Evolutionary conservation across 2,888 invertebrate genomes (phyloP), one percentile per base, ranked within the genome.

Genomic region (Anaspis maculata): DNA sequence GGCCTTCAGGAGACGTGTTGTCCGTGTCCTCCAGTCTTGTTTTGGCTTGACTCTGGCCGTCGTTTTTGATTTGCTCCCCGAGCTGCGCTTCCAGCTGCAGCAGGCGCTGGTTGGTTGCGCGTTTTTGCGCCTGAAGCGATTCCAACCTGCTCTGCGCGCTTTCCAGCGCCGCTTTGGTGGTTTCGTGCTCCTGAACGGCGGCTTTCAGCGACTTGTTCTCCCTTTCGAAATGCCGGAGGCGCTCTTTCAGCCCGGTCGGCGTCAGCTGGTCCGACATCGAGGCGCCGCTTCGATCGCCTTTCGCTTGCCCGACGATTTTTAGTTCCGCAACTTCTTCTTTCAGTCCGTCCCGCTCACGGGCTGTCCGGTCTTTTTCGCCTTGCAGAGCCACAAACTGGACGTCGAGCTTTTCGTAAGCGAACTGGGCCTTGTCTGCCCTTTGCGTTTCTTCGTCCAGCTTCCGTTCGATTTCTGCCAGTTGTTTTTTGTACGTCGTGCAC

Each of bases 401-500:
- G 49, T 82, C 79, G 31, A 84, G 60, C 57, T 88, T 84, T 61
- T 87, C 89, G 42, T 77, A 77, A 57, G 91, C 91, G 60, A 91
- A 91, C 56, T 88, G 86, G 5, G 85, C 69, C 61, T 87, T 89
- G 56, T 94, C 91, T 27, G 84, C 85, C 57, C 86, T 83, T 51
- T 88, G 88, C 44, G 83, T 85, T 66, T 94, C 91, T 43, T 85
- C 87, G 55, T 88, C 86, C 14, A 91, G 60, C 63, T 88, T 88
- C 47, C 81, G 77, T 57, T 94, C 89, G 14, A 89, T 67, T 61
- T 94, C 94, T 37, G 84, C 79, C 27, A 86, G 77, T 72, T 95
- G 90, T 58, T 87, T 86, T 61, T 92, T 95, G 55, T 92, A 94
- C 23, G 88, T 73, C 51, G 97, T 96, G 15, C 94, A 72, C 58